Base-by-base conservation (phyloP, 2,113 vertebrate genomes). In the Acanthisitta chloris region DNA sequence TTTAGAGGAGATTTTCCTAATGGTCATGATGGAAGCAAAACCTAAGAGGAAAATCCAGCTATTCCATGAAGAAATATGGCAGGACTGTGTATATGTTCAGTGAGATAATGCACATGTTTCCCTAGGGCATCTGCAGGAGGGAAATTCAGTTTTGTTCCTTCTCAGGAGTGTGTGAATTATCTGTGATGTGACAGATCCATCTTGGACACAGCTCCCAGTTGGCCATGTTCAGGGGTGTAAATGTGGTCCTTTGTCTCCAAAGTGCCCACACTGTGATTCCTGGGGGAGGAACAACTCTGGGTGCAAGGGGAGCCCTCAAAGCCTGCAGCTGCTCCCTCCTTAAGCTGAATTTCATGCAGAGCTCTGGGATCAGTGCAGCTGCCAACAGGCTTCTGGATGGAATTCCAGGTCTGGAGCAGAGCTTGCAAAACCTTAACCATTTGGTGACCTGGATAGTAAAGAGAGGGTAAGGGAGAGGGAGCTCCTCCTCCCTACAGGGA, bases 81-180 rank as follows among this genome's bases (percentile, higher is more conserved):
- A 90, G 57, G 51, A 46, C 18, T 43, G 8, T 42, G 33, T 34
- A 4, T 12, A 14, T 9, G 6, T 26, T 72, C 65, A 77, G 2
- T 0, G 1, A 65, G n/a, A 12, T 10, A 17, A 18, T 1, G 5
- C 66, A 34, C 0, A 1, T 10, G 7, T 52, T 80, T 81, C 55
- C 34, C 38, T 38, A 34, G 43, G 18, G 26, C 2, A 6, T 20
- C 42, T 48, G 15, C 80, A 52, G 77, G 57, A 65, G 61, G 23
- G 20, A n/a, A 90, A 29, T 59, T 72, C 67, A 74, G 80, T 69
- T 40, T 86, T 90, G 11, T 4, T 70, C 19, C 57, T 71, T 38
- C 81, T 54, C 70, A 48, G 45, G 46, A 81, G 24, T 0, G 0
- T 34, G 13, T 36, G 25, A 64, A 33, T 57, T 76, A 12, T 8